phyloP scores from a whole-genome alignment of 2,888 invertebrate genomes.

The Philereme transversata region DNA sequence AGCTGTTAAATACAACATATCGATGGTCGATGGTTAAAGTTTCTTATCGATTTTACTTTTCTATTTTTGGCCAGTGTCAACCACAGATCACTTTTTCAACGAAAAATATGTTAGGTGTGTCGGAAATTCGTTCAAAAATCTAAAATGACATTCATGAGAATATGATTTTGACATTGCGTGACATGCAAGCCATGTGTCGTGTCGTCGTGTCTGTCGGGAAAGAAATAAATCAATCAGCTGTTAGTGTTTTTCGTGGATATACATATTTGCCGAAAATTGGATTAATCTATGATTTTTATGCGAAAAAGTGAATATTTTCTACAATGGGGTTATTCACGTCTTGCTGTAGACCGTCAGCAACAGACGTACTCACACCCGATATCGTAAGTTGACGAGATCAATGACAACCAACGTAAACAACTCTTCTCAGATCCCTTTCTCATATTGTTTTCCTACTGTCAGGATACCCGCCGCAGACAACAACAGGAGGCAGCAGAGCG shows the following conservation, averaged over 20 bases:
- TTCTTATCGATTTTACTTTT: background rate
- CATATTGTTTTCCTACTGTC: conserved; percentile 17
- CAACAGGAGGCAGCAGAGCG: conserved; percentile 88
- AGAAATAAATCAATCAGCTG: background rate
- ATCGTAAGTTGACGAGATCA: conserved; percentile 69
- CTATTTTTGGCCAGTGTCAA: conserved; percentile 4
- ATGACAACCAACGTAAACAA: conserved; percentile 5
- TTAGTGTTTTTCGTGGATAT: background rate
- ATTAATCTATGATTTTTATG: conserved; percentile 38
- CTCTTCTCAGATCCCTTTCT: too few relatives aligned
- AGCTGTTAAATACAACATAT: background rate
- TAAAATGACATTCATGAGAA: background rate
- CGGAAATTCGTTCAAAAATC: too few relatives aligned
- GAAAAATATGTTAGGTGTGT: too few relatives aligned
- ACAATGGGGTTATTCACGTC: conserved; percentile 80
- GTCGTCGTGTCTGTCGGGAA: too few relatives aligned
- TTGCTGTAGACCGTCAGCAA: conserved; percentile 81
- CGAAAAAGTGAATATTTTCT: conserved; percentile 30
- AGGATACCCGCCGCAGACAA: conserved; percentile 87
- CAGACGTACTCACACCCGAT: conserved; percentile 84
- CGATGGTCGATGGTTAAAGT: background rate
- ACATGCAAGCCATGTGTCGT: too few relatives aligned
- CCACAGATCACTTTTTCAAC: too few relatives aligned
- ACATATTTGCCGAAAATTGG: conserved; percentile 19
- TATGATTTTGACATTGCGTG: background rate